Base-by-base conservation (phyloP, 1,140 invertebrate species). In the Halyomorpha halys region DNA sequence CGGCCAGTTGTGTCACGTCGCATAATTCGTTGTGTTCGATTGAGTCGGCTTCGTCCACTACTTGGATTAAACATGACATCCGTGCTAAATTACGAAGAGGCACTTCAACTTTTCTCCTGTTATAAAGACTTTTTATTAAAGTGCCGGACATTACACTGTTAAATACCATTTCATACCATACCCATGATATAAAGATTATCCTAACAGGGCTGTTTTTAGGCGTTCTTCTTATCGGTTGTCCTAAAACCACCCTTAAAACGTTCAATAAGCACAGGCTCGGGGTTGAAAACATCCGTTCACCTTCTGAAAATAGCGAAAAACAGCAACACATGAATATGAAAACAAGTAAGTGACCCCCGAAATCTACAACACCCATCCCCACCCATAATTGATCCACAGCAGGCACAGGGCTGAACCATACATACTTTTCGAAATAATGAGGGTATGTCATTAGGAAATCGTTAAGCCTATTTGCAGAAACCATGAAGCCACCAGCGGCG, bases 161-260 rank as follows among this genome's bases (percentile, higher is more conserved):
- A 27, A 23, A 56, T 56, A 16, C 11, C 53, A 56, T 56, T 15
- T 56, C 23, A 56, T 23, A 56, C 15, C 18, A 16, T 23, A 56
- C 23, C 53, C 53, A 56, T 1, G 53, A 56, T 5, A 56, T 56
- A 15, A 56, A 56, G 2, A 56, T 16, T 56, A 56, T 23, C 27
- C 53, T 56, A 1, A 56, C 23, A 3, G 19, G 21, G 9, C 18
- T 56, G 3, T 3, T 56, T 56, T 56, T 56, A 18, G 53, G 53
- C 18, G 53, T 56, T 56, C 15, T 56, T 15, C 53, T 25, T 56
- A 56, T 21, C 18, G 53, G 23, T 14, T 56, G 53, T 3, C 53
- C 53, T 25, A 56, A 25, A 6, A 23, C 18, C 2, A 56, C 15
- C 23, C 53, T 56, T 19, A 56, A 15, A 23, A 56, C 53, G 27